phyloP scores from a whole-genome alignment of 2,797 vertebrate genomes.

The Lepilemur ruficaudatus region DNA sequence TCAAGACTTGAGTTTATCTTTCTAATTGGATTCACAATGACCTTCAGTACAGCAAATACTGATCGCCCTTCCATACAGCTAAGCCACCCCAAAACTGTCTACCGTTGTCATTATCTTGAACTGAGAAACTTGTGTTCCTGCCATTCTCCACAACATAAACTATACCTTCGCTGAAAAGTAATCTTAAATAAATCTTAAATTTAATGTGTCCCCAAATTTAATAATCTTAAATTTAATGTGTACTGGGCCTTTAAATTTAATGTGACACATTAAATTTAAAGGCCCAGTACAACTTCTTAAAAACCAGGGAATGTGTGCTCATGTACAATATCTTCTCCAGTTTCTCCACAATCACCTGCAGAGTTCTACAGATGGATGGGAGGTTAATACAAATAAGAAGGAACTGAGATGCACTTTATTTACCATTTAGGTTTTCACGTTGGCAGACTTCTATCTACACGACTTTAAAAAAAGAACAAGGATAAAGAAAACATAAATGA shows the following conservation, averaged over 20 bases:
- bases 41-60: neutral
- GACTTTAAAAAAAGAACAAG: neutral
- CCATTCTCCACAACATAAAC: accelerated
- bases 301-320: neutral
- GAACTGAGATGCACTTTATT: neutral
- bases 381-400: neutral
- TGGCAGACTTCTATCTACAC: neutral
- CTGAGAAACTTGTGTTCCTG: neutral
- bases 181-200: neutral
- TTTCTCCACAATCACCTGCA: neutral
- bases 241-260: too few species aligned
- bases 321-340: neutral
- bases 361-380: neutral
- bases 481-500: neutral
- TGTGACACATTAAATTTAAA: too few species aligned
- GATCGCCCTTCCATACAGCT: neutral
- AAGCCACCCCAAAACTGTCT: neutral
- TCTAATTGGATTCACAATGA: neutral
- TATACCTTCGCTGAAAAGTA: neutral
- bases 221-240: too few species aligned
- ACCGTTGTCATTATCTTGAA: neutral
- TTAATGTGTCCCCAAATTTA: neutral
- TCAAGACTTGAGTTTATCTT: neutral
- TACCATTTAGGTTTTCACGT: neutral
- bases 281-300: neutral